phyloP scores from a whole-genome alignment of 2,888 invertebrate species.

The Amiota communis region DNA sequence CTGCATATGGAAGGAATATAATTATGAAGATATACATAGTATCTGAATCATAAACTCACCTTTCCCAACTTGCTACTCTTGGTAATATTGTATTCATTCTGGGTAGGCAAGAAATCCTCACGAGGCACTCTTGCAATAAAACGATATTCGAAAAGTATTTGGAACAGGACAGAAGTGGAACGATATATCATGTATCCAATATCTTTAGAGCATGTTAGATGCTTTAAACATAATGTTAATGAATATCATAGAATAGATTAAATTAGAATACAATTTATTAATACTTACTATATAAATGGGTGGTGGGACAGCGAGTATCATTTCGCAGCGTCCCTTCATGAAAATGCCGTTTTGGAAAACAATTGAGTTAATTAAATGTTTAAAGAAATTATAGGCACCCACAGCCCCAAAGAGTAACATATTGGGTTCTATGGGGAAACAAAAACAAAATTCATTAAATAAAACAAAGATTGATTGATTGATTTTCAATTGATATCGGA shows the following conservation, averaged over 20 bases:
- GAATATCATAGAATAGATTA: neutral
- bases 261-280: neutral
- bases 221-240: slow-evolving; percentile 68
- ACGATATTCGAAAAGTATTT: slow-evolving; percentile 79
- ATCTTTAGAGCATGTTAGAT: slow-evolving; percentile 76
- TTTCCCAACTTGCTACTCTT: slow-evolving; percentile 63
- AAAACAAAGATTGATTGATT: neutral
- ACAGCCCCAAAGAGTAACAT: slow-evolving; percentile 77
- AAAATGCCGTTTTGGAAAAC: slow-evolving; percentile 77
- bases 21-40: neutral
- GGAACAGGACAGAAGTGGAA: slow-evolving; percentile 78
- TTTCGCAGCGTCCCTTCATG: slow-evolving; percentile 77
- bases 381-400: slow-evolving; percentile 75
- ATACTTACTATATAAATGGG: slow-evolving; percentile 77
- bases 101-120: slow-evolving; percentile 81
- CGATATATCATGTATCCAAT: slow-evolving; percentile 76
- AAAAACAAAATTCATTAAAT: neutral
- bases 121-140: slow-evolving; percentile 78
- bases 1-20: slow-evolving; percentile 42
- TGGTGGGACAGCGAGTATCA: slow-evolving; percentile 78
- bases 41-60: slow-evolving; percentile 44
- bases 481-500: neutral
- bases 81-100: slow-evolving; percentile 60
- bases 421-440: slow-evolving; percentile 75
- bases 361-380: slow-evolving; percentile 77